Evolutionary conservation across 2,888 invertebrate genomes (phyloP).

Genomic region (Sicus ferrugineus): DNA sequence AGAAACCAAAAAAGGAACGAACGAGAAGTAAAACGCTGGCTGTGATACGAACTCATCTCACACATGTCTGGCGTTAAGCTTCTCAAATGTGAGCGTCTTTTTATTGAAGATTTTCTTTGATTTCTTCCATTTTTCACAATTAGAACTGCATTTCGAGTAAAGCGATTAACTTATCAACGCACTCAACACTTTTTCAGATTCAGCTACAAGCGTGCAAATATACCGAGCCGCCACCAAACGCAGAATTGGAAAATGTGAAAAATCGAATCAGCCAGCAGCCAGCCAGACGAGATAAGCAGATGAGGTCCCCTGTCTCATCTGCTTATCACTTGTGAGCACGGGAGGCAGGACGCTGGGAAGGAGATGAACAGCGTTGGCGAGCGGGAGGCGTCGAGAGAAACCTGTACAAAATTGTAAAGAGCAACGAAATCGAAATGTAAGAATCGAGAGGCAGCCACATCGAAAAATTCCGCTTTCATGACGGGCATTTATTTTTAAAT

Average conservation of each 20-base stretch:
- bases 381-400: constrained; percentile 34
- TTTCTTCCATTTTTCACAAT: constrained; percentile 6
- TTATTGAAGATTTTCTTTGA: neutral
- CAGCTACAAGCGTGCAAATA: neutral
- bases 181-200: neutral
- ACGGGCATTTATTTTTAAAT: constrained; percentile 31
- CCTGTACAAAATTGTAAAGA: neutral
- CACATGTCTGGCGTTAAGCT: neutral
- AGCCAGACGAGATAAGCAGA: constrained; percentile 7
- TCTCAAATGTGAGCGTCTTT: neutral
- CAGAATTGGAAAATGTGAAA: constrained; percentile 23
- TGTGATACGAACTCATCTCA: constrained; percentile 11
- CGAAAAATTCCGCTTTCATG: constrained; percentile 23
- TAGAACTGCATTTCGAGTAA: neutral
- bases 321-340: no score
- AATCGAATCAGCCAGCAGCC: constrained; percentile 23
- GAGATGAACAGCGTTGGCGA: constrained; percentile 20
- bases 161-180: neutral
- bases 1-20: neutral
- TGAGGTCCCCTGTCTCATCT: no score
- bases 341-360: constrained; percentile 17
- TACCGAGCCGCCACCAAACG: neutral
- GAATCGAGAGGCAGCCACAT: constrained; percentile 11
- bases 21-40: neutral
- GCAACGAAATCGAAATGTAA: constrained; percentile 10